Evolutionary conservation across 2,113 vertebrate genomes (phyloP).

Genomic region (Aix galericulata): DNA sequence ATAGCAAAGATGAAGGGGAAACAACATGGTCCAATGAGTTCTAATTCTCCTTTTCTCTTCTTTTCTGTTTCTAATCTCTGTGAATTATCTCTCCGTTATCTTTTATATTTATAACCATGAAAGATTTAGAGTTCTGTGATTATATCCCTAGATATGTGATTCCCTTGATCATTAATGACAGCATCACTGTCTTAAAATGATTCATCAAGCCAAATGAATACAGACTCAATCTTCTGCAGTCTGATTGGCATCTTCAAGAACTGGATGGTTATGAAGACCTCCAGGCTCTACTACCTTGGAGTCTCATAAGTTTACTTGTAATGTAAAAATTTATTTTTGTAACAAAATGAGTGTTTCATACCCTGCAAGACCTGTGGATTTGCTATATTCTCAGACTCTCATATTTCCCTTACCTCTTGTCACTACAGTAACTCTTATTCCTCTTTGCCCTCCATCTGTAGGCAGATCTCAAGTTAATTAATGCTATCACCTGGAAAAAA

Average conservation of each 20-base stretch:
- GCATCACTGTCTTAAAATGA: not conserved
- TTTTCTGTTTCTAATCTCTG: not conserved
- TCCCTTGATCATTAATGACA: not conserved
- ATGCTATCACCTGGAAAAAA: not conserved
- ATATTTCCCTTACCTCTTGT: not conserved
- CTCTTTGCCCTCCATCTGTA: not conserved
- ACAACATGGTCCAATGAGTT: not conserved
- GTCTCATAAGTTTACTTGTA: not conserved
- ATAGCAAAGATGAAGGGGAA: not conserved
- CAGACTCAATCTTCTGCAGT: not conserved
- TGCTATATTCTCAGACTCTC: not conserved
- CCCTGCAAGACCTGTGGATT: not conserved
- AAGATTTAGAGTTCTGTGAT: not conserved
- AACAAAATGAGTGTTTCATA: not conserved
- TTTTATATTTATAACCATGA: not conserved
- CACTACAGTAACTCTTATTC: not conserved
- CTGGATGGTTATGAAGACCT: not conserved
- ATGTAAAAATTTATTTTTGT: not conserved
- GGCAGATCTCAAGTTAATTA: not conserved
- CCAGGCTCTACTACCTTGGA: not conserved
- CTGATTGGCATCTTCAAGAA: not conserved
- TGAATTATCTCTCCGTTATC: not conserved
- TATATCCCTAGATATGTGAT: not conserved
- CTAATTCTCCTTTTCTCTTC: not conserved
- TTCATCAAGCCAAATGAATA: not conserved